A percentile compares a stretch with the other conserved stretches of the same genome.
These are phyloP conservation scores for Pyxicephalus adspersus DNA, from an alignment of 2,113 vertebrate species.

Conservation along the genomic window DNA sequence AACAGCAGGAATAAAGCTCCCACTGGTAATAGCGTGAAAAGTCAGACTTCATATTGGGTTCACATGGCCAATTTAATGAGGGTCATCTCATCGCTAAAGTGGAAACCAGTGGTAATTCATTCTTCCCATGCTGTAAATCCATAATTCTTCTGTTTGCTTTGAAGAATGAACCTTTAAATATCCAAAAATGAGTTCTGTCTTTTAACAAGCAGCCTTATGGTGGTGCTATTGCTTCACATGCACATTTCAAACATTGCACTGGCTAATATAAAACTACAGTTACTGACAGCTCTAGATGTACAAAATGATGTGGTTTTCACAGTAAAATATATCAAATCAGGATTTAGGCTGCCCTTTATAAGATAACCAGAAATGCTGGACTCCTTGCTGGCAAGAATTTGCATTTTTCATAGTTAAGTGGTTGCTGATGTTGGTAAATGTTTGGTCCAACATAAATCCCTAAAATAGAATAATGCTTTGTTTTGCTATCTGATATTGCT, in stretches of 20 bases:
- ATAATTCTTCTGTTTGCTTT: too few relatives aligned
- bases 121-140: too few relatives aligned
- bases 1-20: too few relatives aligned
- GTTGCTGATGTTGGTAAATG: not conserved
- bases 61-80: too few relatives aligned
- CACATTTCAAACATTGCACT: not conserved
- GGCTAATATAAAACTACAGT: not conserved
- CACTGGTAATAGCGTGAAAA: too few relatives aligned
- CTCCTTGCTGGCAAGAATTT: not conserved
- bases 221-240: not conserved
- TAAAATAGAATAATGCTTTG: not conserved
- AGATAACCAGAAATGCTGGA: not conserved
- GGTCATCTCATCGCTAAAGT: too few relatives aligned
- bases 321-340: not conserved
- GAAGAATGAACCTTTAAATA: too few relatives aligned
- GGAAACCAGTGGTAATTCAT: too few relatives aligned
- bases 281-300: not conserved
- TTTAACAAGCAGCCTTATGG: not conserved
- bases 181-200: not conserved
- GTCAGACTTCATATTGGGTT: too few relatives aligned
- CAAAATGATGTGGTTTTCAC: not conserved
- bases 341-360: not conserved
- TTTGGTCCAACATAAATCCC: not conserved
- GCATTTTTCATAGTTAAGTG: not conserved
- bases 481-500: not conserved